Evolutionary conservation across 2,888 invertebrate species (phyloP).

Genomic region (Oscheius sp.): DNA sequence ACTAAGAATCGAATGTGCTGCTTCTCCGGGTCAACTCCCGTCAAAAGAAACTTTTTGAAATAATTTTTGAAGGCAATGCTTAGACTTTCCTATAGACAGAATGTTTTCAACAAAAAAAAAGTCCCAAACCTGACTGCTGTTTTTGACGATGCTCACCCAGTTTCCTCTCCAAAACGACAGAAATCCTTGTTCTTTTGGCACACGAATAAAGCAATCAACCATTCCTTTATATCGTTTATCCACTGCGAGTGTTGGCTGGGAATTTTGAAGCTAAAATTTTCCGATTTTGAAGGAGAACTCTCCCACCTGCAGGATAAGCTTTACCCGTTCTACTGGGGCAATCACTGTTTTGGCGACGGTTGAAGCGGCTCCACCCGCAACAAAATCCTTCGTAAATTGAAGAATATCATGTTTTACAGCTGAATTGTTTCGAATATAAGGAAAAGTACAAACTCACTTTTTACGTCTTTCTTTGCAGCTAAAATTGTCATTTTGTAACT

Average conservation of each 20-base stretch:
- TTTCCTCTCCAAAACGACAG: constrained; percentile 74
- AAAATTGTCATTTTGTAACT: too few species aligned
- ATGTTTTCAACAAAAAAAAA: too few species aligned
- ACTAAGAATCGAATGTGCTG: constrained; percentile 40
- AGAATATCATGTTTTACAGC: constrained; percentile 32
- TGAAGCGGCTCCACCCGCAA: constrained; percentile 84
- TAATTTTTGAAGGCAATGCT: constrained; percentile 67
- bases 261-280: constrained; percentile 78
- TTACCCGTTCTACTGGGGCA: constrained; percentile 93
- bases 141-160: constrained; percentile 73
- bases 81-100: constrained; percentile 64
- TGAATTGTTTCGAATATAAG: too few species aligned
- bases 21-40: constrained; percentile 49
- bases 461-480: too few species aligned
- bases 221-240: constrained; percentile 88
- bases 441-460: too few species aligned
- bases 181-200: constrained; percentile 69
- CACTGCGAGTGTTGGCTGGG: constrained; percentile 79
- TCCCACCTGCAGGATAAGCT: constrained; percentile 85
- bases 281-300: not conserved
- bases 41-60: constrained; percentile 58
- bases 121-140: constrained; percentile 65
- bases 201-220: constrained; percentile 72
- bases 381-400: constrained; percentile 64
- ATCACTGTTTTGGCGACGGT: constrained; percentile 92